phyloP scores from a whole-genome alignment of 2,888 invertebrate species.

The Epinotia bilunana region DNA sequence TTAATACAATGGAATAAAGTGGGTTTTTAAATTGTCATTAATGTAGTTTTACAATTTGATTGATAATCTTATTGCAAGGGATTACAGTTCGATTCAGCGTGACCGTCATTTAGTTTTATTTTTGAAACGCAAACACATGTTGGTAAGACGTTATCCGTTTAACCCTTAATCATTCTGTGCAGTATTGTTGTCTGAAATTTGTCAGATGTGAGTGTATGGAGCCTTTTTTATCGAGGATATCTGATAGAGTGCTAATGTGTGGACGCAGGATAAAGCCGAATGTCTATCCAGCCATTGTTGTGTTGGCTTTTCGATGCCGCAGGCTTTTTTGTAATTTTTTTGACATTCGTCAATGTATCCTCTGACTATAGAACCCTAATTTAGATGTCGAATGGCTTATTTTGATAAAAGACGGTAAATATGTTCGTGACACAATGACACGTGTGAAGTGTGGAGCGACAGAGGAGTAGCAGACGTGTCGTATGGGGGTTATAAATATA shows the following conservation, averaged over 20 bases:
- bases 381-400: slow-evolving; percentile 42
- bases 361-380: slow-evolving; percentile 44
- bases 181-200: slow-evolving; percentile 80
- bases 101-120: slow-evolving; percentile 14
- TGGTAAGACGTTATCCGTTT: slow-evolving; percentile 71
- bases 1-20: not conserved
- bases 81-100: slow-evolving; percentile 52
- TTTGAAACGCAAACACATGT: slow-evolving; percentile 46
- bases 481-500: not conserved
- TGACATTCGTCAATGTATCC: slow-evolving; percentile 43
- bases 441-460: slow-evolving; percentile 13
- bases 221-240: slow-evolving; percentile 68
- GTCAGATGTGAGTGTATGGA: slow-evolving; percentile 76
- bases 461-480: slow-evolving; percentile 3
- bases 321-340: slow-evolving; percentile 38
- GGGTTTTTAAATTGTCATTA: not conserved
- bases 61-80: slow-evolving; percentile 34
- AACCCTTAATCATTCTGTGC: slow-evolving; percentile 75
- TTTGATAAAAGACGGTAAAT: slow-evolving; percentile 44
- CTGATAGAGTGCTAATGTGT: slow-evolving; percentile 68
- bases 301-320: slow-evolving; percentile 50
- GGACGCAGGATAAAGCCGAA: slow-evolving; percentile 53
- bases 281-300: slow-evolving; percentile 55
- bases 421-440: slow-evolving; percentile 37
- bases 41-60: not conserved